These are phyloP conservation scores for Hyles euphorbiae DNA, from an alignment of 1,140 invertebrate genomes.

Conservation along the genomic window DNA sequence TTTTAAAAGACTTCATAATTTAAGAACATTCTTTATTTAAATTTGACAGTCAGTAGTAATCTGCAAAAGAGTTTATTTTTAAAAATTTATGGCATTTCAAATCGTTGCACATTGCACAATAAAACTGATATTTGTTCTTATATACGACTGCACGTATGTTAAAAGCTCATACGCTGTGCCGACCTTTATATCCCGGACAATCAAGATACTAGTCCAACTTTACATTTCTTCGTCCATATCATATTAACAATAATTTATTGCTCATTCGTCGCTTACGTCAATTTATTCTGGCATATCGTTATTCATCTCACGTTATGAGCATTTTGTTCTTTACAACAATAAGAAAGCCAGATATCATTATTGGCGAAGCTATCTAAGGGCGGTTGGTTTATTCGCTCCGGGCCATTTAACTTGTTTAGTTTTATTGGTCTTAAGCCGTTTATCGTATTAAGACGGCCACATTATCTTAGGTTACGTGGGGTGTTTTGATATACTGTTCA, in stretches of 20 bases:
- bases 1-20: too few species aligned
- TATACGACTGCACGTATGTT: too few species aligned
- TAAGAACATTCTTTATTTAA: too few species aligned
- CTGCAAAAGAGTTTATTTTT: too few species aligned
- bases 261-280: conserved; percentile 31
- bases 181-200: background rate
- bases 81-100: too few species aligned
- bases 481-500: conserved; percentile 48
- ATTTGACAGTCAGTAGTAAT: too few species aligned
- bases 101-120: too few species aligned
- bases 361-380: conserved; percentile 34
- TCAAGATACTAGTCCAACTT: conserved; percentile 6
- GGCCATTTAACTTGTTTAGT: conserved; percentile 66
- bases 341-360: conserved; percentile 46
- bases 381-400: conserved; percentile 50
- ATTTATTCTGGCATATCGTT: conserved; percentile 33
- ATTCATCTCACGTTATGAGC: conserved; percentile 36
- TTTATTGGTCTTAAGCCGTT: conserved; percentile 60
- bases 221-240: conserved; percentile 12
- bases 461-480: conserved; percentile 47
- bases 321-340: conserved; percentile 7
- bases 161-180: too few species aligned
- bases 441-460: conserved; percentile 64
- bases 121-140: too few species aligned
- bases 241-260: conserved; percentile 31